A percentile compares a stretch with the other conserved stretches of the same genome.
phyloP scores from a whole-genome alignment of 2,113 vertebrate genomes.

The Recurvirostra avosetta region DNA sequence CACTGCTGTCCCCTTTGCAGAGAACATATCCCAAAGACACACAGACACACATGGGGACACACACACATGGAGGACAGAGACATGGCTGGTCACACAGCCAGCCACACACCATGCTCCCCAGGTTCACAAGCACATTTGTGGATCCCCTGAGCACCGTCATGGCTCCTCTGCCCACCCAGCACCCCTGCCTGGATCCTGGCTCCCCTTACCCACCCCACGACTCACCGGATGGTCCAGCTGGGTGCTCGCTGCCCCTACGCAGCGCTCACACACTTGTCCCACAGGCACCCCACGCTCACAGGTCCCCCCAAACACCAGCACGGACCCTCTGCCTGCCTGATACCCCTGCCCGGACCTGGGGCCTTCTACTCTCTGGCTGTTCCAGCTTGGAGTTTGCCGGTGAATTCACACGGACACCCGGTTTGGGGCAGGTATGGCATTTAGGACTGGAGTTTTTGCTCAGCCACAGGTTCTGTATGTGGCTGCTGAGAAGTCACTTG shows the following conservation, averaged over 20 bases:
- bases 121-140: not conserved
- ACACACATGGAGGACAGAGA: not conserved
- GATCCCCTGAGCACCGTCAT: rapidly evolving
- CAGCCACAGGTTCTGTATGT: not conserved
- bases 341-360: not conserved
- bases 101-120: not conserved
- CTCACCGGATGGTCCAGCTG: rapidly evolving
- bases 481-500: not conserved
- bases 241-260: rapidly evolving
- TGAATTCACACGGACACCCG: rapidly evolving
- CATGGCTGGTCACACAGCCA: rapidly evolving
- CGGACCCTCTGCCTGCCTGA: rapidly evolving
- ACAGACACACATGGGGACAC: not conserved
- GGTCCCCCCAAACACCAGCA: not conserved
- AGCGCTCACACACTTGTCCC: not conserved
- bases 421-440: not conserved
- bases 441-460: not conserved
- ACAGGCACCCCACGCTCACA: rapidly evolving
- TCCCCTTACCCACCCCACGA: rapidly evolving
- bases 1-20: not conserved
- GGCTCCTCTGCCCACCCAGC: rapidly evolving
- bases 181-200: not conserved
- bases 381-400: not conserved
- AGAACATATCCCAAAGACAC: not conserved
- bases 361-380: rapidly evolving